A percentile compares a stretch with the other conserved stretches of the same genome.
phyloP scores from a whole-genome alignment of 2,797 vertebrate genomes.

The Melanotaenia boesemani region DNA sequence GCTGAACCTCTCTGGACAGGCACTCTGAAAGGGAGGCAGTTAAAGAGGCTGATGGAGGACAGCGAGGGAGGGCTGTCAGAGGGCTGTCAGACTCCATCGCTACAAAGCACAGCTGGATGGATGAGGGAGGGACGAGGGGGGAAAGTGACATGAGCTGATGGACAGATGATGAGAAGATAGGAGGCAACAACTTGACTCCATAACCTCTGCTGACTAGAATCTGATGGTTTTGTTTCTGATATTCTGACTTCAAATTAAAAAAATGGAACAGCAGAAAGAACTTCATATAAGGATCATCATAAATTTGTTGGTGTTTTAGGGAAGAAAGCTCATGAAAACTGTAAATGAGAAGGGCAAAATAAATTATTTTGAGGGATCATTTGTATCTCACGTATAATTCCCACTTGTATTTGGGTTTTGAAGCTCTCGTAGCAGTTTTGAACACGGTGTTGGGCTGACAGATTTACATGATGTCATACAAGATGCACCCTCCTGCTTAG shows the following conservation, averaged over 20 bases:
- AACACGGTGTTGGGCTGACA: neutral
- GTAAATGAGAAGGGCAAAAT: conserved; percentile 8
- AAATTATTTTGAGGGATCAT: conserved; percentile 12
- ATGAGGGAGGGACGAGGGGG: conserved; percentile 19
- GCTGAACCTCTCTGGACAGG: conserved; percentile 62
- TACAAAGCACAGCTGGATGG: conserved; percentile 38
- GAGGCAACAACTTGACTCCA: conserved; percentile 25
- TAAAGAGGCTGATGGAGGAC: conserved; percentile 43
- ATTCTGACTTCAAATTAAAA: conserved; percentile 8
- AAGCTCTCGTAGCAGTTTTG: neutral
- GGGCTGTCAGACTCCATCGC: conserved; percentile 18
- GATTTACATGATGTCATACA: conserved; percentile 10
- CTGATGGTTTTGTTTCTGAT: conserved; percentile 7
- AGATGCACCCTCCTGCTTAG: neutral
- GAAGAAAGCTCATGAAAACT: neutral
- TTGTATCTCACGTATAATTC: conserved; percentile 13
- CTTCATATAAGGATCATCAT: too few relatives aligned
- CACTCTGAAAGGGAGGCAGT: conserved; percentile 28
- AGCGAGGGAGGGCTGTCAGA: conserved; percentile 17
- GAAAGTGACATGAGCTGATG: conserved; percentile 11
- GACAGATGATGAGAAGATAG: conserved; percentile 17
- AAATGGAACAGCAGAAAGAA: neutral
- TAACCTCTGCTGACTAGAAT: conserved; percentile 18
- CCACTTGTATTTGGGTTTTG: conserved; percentile 7
- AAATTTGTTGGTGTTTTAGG: neutral